Evolutionary conservation across 2,888 invertebrate genomes (phyloP).

Genomic region (Ctenicera cuprea): DNA sequence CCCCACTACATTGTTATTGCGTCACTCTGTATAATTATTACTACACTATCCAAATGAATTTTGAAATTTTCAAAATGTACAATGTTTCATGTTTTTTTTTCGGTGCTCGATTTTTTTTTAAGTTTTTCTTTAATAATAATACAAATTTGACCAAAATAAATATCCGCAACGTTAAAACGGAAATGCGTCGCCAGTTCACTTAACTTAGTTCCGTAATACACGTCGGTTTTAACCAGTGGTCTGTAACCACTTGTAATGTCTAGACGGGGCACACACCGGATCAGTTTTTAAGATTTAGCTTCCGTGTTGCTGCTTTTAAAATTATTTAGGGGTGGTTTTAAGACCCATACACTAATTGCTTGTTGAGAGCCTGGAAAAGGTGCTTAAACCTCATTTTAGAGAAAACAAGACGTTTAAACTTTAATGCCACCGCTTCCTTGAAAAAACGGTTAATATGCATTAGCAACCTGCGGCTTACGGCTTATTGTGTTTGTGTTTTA

Average conservation of each 20-base stretch:
- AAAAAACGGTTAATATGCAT: no score
- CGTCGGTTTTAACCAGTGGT: constrained; percentile 46
- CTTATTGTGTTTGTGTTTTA: not conserved
- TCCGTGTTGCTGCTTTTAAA: constrained; percentile 61
- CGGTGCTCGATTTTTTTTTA: no score
- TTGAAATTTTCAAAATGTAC: no score
- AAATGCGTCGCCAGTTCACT: constrained; percentile 61
- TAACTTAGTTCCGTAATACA: constrained; percentile 49
- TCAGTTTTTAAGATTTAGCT: constrained; percentile 55
- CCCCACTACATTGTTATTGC: no score
- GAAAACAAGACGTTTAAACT: not conserved
- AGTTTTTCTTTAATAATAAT: no score
- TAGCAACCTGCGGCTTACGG: no score
- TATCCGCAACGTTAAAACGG: no score
- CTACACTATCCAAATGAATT: no score
- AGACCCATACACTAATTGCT: constrained; percentile 49
- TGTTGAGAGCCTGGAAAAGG: constrained; percentile 62
- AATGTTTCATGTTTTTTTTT: no score
- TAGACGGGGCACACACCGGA: constrained; percentile 59
- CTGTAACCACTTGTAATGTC: constrained; percentile 55
- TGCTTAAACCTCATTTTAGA: constrained; percentile 4
- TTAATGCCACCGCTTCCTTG: constrained; percentile 1
- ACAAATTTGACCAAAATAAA: no score
- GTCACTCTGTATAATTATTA: no score
- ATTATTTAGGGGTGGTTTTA: constrained; percentile 70